phyloP scores from a whole-genome alignment of 2,113 vertebrate genomes.

The Atrichornis clamosus region DNA sequence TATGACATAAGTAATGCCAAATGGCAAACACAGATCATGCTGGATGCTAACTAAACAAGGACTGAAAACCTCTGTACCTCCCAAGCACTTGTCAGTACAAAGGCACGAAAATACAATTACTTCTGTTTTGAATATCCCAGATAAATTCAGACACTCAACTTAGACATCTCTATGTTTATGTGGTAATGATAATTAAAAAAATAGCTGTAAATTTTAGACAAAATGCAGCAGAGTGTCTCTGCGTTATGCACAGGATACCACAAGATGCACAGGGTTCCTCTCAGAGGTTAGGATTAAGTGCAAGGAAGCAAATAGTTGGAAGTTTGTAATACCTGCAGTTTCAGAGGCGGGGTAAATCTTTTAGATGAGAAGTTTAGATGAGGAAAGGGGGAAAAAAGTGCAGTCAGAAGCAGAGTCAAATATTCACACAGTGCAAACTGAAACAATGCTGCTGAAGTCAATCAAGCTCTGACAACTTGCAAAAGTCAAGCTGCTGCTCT shows the following conservation, averaged over 20 bases:
- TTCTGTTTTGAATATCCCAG: neutral
- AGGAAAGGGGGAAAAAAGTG: fast-evolving
- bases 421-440: neutral
- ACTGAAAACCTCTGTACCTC: neutral
- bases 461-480: neutral
- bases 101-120: neutral
- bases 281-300: neutral
- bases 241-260: neutral
- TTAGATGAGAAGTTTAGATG: neutral
- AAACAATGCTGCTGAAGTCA: neutral
- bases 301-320: neutral
- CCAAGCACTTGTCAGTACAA: neutral
- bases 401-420: neutral
- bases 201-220: neutral
- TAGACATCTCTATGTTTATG: neutral
- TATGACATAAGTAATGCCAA: neutral
- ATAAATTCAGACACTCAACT: neutral
- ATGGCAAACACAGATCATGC: neutral
- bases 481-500: neutral
- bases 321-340: neutral
- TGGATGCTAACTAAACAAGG: neutral
- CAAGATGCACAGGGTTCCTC: neutral
- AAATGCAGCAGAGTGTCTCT: neutral
- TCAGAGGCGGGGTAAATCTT: neutral
- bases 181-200: neutral